Evolutionary conservation across 2,888 invertebrate species (phyloP), one percentile per base, ranked within the genome.

Genomic region (Alloplasta piceator): DNA sequence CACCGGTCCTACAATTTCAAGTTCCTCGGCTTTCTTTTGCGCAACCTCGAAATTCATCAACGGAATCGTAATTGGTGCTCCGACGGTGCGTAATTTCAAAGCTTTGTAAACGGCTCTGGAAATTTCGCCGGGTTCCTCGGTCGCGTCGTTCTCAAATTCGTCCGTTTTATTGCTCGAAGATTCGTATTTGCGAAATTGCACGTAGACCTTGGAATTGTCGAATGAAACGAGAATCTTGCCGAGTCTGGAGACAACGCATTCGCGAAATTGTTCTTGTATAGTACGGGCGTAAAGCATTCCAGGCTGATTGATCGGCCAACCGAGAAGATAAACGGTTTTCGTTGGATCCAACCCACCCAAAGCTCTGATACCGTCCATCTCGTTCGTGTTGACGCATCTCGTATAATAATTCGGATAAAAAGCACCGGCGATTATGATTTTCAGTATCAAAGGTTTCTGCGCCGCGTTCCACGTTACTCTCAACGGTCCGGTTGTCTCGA

Each of bases 381-480:
- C 96, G 80, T 95, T 94, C 48, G 92, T 92, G 1, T 94, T 93
- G 43, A 90, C 89, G 6, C 92, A 88, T 43, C 95, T 94, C 16
- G 95, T 92, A 92, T 97, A 98, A 92, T 97, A 98, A 92, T 98
- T 96, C 0, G 99, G 99, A 93, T 98, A 99, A 92, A 98, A 98
- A 1, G 98, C 98, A 1, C 97, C 98, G 77, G 96, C 95, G 46
- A 97, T 93, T n/a, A 96, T 94, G 50, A 97, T 91, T 92, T 96
- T 96, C 0, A 96, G 90, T n/a, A 96, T 91, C 0, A 95, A 92
- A 0, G 94, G 92, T 68, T 93, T 94, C 85, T 96, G 94, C 0
- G 92, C 89, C 14, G 93, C 90, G 41, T 88, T 90, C 92, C 94
- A 93, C 2, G 91, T 88, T 38, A 92, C 91, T 63, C 91, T 91